Percentiles rank a stretch among this genome's conserved stretches.
phyloP scores from a whole-genome alignment of 2,888 invertebrate genomes.

The Pyrgus malvae region DNA sequence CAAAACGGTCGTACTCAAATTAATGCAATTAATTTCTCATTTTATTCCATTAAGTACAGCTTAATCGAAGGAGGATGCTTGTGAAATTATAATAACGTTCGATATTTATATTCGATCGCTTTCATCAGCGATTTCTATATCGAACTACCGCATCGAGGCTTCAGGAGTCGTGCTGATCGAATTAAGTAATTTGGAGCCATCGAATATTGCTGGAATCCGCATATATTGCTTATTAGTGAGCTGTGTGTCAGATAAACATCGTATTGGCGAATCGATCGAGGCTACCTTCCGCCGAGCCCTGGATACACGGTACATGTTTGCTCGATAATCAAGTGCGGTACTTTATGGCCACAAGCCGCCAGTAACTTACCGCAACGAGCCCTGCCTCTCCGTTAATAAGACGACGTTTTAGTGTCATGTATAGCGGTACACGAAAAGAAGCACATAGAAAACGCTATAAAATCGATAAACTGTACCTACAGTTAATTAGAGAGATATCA shows the following conservation, averaged over 20 bases:
- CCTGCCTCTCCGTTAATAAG: slow-evolving; percentile 69
- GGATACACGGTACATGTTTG: slow-evolving; percentile 51
- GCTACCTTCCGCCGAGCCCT: slow-evolving; percentile 38
- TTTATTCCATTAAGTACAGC: slow-evolving; percentile 11
- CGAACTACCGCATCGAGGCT: slow-evolving; percentile 3
- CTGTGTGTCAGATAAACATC: slow-evolving; percentile 40
- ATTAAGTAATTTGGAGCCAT: slow-evolving; percentile 48
- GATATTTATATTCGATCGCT: slow-evolving; percentile 9
- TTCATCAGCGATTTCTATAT: slow-evolving; percentile 12
- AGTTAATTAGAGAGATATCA: neutral
- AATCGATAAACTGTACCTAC: neutral
- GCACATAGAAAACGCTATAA: neutral
- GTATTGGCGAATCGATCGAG: slow-evolving; percentile 45
- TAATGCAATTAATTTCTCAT: slow-evolving; percentile 7
- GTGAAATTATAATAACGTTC: slow-evolving; percentile 9
- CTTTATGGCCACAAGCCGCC: slow-evolving; percentile 63
- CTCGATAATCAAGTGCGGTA: slow-evolving; percentile 68
- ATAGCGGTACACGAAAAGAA: slow-evolving; percentile 44
- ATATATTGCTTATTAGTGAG: slow-evolving; percentile 34
- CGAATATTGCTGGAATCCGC: slow-evolving; percentile 31
- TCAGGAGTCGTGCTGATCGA: slow-evolving; percentile 32
- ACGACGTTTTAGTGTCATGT: slow-evolving; percentile 69
- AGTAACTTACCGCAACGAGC: slow-evolving; percentile 72
- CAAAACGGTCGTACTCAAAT: slow-evolving; percentile 4
- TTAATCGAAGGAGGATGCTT: slow-evolving; percentile 9